Conservation (phyloP, 2,113 vertebrate species). For the Pelecanoides urinatrix region DNA sequence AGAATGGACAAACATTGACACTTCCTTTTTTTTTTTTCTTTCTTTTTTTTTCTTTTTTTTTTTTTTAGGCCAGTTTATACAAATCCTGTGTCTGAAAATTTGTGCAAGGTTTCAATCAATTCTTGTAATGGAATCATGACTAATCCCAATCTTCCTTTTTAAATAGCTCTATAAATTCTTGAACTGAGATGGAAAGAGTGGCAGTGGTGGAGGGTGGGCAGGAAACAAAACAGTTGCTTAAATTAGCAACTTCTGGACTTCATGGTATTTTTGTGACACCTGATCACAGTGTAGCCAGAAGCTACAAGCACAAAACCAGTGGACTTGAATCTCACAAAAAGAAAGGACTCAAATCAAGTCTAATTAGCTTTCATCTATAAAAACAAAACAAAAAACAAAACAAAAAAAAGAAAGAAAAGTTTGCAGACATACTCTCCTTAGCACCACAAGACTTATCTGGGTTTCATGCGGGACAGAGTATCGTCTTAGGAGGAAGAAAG, state of each 20-base stretch:
- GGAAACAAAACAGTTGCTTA: background rate
- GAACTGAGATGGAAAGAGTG: background rate
- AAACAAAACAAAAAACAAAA: background rate
- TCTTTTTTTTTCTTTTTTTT: background rate
- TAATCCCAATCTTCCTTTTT: background rate
- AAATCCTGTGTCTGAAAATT: background rate
- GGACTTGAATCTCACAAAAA: background rate
- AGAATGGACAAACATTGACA: background rate
- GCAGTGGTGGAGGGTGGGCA: background rate
- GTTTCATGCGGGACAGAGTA: background rate
- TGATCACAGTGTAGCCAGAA: constrained; percentile 13
- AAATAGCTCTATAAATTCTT: background rate
- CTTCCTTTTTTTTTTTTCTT: background rate
- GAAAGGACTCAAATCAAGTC: background rate
- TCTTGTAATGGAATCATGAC: background rate
- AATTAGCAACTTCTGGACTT: background rate
- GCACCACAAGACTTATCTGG: background rate
- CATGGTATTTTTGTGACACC: background rate
- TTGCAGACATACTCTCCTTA: background rate
- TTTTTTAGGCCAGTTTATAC: background rate
- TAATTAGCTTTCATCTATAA: background rate
- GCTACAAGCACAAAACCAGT: background rate
- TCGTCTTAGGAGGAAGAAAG: background rate
- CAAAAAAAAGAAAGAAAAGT: background rate
- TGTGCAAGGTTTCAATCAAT: background rate